Base-by-base conservation (phyloP, 2,888 invertebrate species). In the Hydraecia micacea region DNA sequence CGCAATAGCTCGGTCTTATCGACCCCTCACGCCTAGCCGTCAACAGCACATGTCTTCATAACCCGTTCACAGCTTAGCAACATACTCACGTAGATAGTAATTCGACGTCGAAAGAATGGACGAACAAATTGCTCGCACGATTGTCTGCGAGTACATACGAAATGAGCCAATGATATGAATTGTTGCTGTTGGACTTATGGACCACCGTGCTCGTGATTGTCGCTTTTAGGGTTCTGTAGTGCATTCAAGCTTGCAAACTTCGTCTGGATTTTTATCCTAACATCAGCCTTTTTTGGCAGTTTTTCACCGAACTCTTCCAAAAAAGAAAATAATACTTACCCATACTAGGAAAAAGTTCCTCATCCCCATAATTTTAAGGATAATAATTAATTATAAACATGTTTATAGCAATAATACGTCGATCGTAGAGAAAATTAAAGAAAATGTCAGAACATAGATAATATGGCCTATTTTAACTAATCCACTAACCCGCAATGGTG, bases 1-100 rank as follows among this genome's bases (percentile, higher is more conserved):
- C 32, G 42, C 52, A 11, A 21, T 21, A 5, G 9, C 58, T 73
- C 15, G 80, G 85, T 72, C 73, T 60, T 39, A 73, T 52, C n/a
- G 71, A 69, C 73, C 81, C 58, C 55, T 74, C 87, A 85, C 73
- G 67, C 77, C 46, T 58, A 73, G 36, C 65, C 75, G 77, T 80
- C 86, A 85, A 82, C 73, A 78, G 66, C 73, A 83, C 77, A 86
- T 80, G 76, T 87, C 83, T 77, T 90, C 80, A 89, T 89, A 89
- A 89, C 89, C 90, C 88, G 81, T 89, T 86, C 85, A 60, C 81
- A 69, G 62, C 74, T 91, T 85, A 81, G 84, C 81, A 90, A 88
- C 82, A 80, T 81, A 77, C 76, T 89, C 92, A 91, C 90, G 91
- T 91, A 82, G 83, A 83, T 80, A 88, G 89, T 91, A 91, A 91